A percentile compares a stretch with the other conserved stretches of the same genome.
Conservation (phyloP, 37 sponge, comb jelly and placozoan species). For the Diacarnus erythraeanus region DNA sequence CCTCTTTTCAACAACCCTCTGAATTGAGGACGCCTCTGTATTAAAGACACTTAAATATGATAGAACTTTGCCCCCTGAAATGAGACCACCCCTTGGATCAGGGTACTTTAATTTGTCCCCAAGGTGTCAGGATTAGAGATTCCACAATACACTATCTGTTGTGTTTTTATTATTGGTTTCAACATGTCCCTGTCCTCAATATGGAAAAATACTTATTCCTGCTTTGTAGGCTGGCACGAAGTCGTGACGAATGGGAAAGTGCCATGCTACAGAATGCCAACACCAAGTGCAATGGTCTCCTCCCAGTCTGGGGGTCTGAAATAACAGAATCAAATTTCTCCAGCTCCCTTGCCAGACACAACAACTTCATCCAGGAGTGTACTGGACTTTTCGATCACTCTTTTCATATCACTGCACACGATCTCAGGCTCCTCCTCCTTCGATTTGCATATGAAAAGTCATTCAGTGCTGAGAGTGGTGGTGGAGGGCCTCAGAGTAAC, state of each 20-base stretch:
- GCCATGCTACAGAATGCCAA: slow-evolving; percentile 92
- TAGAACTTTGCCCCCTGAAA: too few relatives aligned
- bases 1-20: too few relatives aligned
- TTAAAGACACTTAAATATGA: too few relatives aligned
- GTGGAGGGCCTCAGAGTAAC: slow-evolving; percentile 93
- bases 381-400: slow-evolving; percentile 76
- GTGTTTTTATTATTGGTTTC: not conserved
- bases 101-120: too few relatives aligned
- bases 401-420: slow-evolving; percentile 66
- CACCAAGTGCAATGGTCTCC: slow-evolving; percentile 88
- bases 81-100: too few relatives aligned
- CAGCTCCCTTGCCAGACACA: slow-evolving; percentile 44
- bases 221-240: slow-evolving; percentile 61
- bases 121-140: too few relatives aligned
- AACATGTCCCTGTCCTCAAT: too few relatives aligned
- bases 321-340: slow-evolving; percentile 27
- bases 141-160: too few relatives aligned
- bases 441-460: slow-evolving; percentile 87
- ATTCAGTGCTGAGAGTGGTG: slow-evolving; percentile 92
- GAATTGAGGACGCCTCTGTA: too few relatives aligned
- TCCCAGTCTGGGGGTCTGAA: slow-evolving; percentile 95
- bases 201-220: not conserved
- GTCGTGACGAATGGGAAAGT: slow-evolving; percentile 95
- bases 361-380: slow-evolving; percentile 72
- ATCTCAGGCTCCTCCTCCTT: slow-evolving; percentile 70